These are phyloP conservation scores for Galago senegalensis DNA, from an alignment of 2,797 vertebrate species.

Conservation along the genomic window DNA sequence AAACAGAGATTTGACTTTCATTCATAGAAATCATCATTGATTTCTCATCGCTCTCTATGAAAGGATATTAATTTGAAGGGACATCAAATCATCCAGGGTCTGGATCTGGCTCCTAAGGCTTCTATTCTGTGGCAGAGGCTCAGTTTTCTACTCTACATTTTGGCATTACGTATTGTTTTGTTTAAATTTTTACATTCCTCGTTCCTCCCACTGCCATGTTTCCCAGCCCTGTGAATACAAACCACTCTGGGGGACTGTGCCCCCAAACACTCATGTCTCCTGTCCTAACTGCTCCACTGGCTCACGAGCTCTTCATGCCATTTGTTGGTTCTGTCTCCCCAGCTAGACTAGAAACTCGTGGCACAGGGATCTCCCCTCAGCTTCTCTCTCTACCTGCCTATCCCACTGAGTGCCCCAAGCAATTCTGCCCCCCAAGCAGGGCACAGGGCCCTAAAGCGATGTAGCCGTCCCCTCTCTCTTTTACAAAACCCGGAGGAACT, in stretches of 20 bases:
- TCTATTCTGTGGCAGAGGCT: background rate
- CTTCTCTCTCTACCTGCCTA: background rate
- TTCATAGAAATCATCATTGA: background rate
- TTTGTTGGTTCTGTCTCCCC: background rate
- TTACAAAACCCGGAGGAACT: background rate
- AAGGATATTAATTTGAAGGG: background rate
- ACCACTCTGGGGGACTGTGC: background rate
- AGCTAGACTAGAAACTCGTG: background rate
- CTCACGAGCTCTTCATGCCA: background rate
- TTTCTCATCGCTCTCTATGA: background rate
- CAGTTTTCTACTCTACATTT: background rate
- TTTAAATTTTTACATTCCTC: background rate
- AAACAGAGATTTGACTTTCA: constrained; percentile 2
- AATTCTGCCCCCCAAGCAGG: background rate
- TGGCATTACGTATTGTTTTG: background rate
- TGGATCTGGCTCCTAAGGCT: background rate
- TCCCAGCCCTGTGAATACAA: background rate
- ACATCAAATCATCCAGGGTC: background rate
- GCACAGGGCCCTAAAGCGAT: background rate
- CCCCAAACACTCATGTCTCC: background rate
- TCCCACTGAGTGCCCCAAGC: background rate
- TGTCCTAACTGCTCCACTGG: background rate
- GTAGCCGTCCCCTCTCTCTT: background rate
- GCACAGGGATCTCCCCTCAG: accelerated
- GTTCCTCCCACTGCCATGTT: background rate